Conservation (phyloP, 2,797 vertebrate species). For the Enteromius radiatus region DNA sequence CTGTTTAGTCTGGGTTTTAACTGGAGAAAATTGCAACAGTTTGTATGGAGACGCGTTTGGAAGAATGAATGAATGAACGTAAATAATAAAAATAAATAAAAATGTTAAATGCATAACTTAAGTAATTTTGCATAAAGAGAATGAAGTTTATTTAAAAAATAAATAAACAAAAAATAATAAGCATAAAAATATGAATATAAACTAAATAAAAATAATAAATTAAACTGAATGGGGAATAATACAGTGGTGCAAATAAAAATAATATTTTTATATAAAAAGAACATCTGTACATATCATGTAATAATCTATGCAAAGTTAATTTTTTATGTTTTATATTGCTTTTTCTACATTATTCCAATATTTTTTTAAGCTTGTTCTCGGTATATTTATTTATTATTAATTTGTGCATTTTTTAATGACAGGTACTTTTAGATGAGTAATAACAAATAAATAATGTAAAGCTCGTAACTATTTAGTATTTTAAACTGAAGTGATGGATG, state of each 20-base stretch:
- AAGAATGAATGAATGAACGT: background rate
- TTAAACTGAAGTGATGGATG: background rate
- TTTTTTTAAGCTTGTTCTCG: too few species aligned
- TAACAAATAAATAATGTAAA: background rate
- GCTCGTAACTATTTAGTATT: background rate
- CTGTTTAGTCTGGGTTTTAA: background rate
- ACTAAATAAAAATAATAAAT: background rate
- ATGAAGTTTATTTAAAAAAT: background rate
- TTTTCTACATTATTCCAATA: too few species aligned
- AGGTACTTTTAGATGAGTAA: background rate
- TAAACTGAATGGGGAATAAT: background rate
- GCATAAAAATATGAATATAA: background rate
- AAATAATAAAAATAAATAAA: too few species aligned
- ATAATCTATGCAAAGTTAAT: too few species aligned
- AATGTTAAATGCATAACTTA: too few species aligned
- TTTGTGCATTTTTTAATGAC: too few species aligned
- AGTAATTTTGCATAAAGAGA: background rate
- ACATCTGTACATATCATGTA: too few species aligned
- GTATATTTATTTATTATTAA: too few species aligned
- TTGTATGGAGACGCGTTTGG: background rate
- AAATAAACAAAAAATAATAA: background rate
- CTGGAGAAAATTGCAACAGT: too few species aligned
- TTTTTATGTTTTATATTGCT: too few species aligned
- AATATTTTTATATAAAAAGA: background rate
- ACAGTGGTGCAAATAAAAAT: background rate